Percentiles rank a stretch among this genome's conserved stretches.
phyloP scores from a whole-genome alignment of 2,797 vertebrate species.

The Gymnothorax javanicus region DNA sequence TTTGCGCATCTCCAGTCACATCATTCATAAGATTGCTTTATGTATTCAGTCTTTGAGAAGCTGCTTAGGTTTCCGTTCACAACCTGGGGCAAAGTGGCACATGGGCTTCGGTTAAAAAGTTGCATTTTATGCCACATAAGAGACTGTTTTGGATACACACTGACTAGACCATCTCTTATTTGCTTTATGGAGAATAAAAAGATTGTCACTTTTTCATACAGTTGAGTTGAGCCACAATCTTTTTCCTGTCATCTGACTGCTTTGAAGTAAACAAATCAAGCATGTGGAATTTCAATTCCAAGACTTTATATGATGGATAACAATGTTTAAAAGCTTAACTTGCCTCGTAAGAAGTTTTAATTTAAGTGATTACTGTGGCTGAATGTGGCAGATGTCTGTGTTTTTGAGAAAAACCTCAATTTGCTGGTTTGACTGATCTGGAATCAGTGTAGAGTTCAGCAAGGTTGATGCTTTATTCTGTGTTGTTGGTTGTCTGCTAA shows the following conservation, averaged over 20 bases:
- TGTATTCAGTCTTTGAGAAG: too few species aligned
- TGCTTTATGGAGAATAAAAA: slow-evolving; percentile 13
- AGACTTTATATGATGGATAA: background rate
- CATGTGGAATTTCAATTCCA: background rate
- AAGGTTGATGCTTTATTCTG: background rate
- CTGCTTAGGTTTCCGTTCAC: too few species aligned
- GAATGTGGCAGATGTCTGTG: background rate
- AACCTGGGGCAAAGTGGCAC: too few species aligned
- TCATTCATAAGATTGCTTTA: slow-evolving; percentile 38
- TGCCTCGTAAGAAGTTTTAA: background rate
- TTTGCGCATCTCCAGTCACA: slow-evolving; percentile 34
- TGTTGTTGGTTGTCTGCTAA: background rate
- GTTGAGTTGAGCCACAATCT: background rate
- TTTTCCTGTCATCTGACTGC: slow-evolving; percentile 12
- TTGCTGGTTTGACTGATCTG: background rate
- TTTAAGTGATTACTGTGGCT: background rate
- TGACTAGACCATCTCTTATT: too few species aligned
- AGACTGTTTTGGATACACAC: too few species aligned
- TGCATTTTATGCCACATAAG: too few species aligned
- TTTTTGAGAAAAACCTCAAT: background rate
- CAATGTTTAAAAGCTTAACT: background rate
- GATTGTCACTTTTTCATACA: slow-evolving; percentile 29
- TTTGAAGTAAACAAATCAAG: background rate
- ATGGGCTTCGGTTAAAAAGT: too few species aligned
- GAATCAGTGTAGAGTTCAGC: background rate